Evolutionary conservation across 2,797 vertebrate genomes (phyloP), one percentile per base, ranked within the genome.

Genomic region (Enteromius mattozi): DNA sequence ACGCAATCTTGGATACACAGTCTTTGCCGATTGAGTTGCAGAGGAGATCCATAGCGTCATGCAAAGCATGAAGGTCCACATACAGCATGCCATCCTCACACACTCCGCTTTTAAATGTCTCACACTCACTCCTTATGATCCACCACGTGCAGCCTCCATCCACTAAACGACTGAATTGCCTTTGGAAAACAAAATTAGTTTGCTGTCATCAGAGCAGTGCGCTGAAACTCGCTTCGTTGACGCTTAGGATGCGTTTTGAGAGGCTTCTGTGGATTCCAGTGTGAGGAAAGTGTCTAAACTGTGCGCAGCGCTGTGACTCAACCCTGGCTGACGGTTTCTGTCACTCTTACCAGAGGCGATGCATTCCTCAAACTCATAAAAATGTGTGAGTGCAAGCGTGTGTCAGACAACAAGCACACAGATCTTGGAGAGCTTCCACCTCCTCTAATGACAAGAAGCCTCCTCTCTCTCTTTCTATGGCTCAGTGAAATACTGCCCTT

Each of bases 1-100:
- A 3, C 96, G 94, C 88, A 97, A 92, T 83, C 97, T 95, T 37
- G 97, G 96, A 68, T 96, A 93, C 87, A 93, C 87, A 90, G 91
- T 94, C 59, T 93, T 91, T 3, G 92, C 91, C 5, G 92, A 86
- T 56, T 90, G 88, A 33, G 47, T 76, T 82, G 89, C 83, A 30
- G 84, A 86, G 59, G 51, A 27, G 77, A 88, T 92, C 90, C 91
- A 81, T 87, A 92, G 72, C 76, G 85, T 83, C 68, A 92, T 63
- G 88, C 84, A 92, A 82, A 94, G 81, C 86, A 92, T 86, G 86
- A 89, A 83, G 74, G 84, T 91, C 91, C 87, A 87, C 59, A 69
- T 40, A 80, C 88, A 82, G 78, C 79, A 88, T 61, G 88, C 90
- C 94, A 94, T 95, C 89, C 88, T 94, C 19, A 61, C 77, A 30